These are phyloP conservation scores for Caprella mutica DNA, from an alignment of 2,888 invertebrate genomes.

Conservation along the genomic window DNA sequence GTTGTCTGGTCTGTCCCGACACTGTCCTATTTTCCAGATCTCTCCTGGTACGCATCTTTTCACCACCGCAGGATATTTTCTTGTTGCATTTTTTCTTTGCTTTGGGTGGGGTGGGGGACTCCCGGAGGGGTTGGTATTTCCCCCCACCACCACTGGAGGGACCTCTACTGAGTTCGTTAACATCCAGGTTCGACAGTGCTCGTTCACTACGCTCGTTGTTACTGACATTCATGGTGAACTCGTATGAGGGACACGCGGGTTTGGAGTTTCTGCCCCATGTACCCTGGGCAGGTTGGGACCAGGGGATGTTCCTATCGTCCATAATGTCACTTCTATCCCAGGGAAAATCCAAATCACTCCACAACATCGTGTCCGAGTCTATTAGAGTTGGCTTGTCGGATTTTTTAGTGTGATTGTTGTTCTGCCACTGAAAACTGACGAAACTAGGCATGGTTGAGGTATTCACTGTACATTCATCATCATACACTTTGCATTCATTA, in stretches of 20 bases:
- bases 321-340: constrained; percentile 4
- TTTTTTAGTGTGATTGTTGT: too few species aligned
- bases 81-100: constrained; percentile 9
- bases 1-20: too few species aligned
- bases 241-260: not conserved
- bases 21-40: too few species aligned
- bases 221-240: not conserved
- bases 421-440: too few species aligned
- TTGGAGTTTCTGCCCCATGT: too few species aligned
- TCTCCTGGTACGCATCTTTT: not conserved
- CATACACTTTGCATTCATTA: too few species aligned
- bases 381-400: too few species aligned
- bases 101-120: constrained; percentile 6
- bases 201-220: not conserved
- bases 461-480: too few species aligned
- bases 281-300: not conserved
- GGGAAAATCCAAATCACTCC: not conserved
- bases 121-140: constrained; percentile 6
- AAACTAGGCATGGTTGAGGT: too few species aligned
- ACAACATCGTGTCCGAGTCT: too few species aligned
- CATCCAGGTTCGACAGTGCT: not conserved
- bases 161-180: not conserved
- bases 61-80: not conserved
- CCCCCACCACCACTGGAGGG: too few species aligned
- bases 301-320: constrained; percentile 4